phyloP scores from a whole-genome alignment of 2,888 invertebrate genomes.

The Suillia variegata region DNA sequence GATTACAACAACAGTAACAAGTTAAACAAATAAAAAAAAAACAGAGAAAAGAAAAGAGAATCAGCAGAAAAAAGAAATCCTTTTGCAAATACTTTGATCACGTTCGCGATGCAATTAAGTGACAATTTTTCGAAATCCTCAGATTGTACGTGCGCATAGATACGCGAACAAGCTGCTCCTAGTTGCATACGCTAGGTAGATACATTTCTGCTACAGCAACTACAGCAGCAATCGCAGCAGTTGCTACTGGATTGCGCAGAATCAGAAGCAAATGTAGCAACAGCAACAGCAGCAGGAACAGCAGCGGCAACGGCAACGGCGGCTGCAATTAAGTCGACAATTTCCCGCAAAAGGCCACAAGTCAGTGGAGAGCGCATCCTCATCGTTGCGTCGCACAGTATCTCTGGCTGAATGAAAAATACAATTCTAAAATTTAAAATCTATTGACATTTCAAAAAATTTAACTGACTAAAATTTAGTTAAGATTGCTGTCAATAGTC shows the following conservation, averaged over 20 bases:
- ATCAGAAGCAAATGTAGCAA: background rate
- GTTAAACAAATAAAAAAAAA: background rate
- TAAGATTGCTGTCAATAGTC: too few species aligned
- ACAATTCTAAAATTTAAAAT: too few species aligned
- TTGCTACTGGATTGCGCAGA: background rate
- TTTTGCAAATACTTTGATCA: conserved; percentile 53
- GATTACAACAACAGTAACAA: too few species aligned
- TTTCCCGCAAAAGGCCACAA: conserved; percentile 7
- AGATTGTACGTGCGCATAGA: conserved; percentile 23
- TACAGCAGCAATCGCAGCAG: background rate
- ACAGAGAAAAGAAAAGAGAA: background rate
- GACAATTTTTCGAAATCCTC: conserved; percentile 50
- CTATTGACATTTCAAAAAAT: too few species aligned
- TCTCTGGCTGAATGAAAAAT: too few species aligned
- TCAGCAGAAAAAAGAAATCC: background rate
- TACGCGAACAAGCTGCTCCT: conserved; percentile 1
- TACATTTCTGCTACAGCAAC: background rate
- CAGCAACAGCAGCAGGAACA: background rate
- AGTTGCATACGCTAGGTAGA: too few species aligned
- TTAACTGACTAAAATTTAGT: too few species aligned
- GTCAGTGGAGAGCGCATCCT: background rate
- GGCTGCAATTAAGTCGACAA: conserved; percentile 4
- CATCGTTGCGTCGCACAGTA: background rate
- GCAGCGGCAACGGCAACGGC: background rate
- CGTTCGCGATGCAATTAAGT: conserved; percentile 60